These are phyloP conservation scores for Aurelia aurita DNA, from an alignment of 30 jellyfish, hydroid and myxozoan species.

Conservation along the genomic window DNA sequence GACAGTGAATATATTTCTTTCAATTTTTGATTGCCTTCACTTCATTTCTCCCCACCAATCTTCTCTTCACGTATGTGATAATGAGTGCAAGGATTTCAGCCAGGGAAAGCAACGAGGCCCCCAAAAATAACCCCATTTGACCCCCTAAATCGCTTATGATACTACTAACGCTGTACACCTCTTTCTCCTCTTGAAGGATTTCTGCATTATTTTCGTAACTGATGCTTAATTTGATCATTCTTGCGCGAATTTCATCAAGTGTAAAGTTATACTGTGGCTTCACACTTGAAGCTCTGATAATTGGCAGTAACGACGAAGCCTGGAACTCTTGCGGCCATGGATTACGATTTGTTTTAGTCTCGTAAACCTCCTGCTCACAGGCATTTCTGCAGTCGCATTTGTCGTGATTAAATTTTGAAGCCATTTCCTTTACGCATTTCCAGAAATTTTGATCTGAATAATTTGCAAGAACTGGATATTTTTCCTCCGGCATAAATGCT, in stretches of 20 bases:
- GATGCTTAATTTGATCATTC: constrained; percentile 49
- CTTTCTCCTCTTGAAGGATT: constrained; percentile 5
- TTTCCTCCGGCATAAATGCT: background rate
- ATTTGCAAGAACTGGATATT: constrained; percentile 3
- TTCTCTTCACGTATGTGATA: background rate
- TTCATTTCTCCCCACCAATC: background rate
- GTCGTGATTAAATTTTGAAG: background rate
- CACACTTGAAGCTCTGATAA: no score
- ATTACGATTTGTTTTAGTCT: background rate
- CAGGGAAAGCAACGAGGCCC: background rate
- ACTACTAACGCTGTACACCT: constrained; percentile 4
- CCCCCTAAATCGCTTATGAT: background rate
- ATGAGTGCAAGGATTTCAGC: background rate
- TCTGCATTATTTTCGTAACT: constrained; percentile 24
- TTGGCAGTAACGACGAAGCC: no score
- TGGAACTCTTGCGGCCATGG: constrained; percentile 46
- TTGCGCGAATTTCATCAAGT: constrained; percentile 19
- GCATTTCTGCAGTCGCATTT: constrained; percentile 11
- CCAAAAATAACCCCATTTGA: background rate
- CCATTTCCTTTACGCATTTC: background rate
- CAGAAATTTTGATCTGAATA: background rate
- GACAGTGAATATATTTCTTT: no score
- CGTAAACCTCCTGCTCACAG: constrained; percentile 23
- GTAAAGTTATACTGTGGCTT: background rate
- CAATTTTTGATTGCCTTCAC: background rate